Conservation (phyloP, 1,140 invertebrate species). For the Chelonus insularis region DNA sequence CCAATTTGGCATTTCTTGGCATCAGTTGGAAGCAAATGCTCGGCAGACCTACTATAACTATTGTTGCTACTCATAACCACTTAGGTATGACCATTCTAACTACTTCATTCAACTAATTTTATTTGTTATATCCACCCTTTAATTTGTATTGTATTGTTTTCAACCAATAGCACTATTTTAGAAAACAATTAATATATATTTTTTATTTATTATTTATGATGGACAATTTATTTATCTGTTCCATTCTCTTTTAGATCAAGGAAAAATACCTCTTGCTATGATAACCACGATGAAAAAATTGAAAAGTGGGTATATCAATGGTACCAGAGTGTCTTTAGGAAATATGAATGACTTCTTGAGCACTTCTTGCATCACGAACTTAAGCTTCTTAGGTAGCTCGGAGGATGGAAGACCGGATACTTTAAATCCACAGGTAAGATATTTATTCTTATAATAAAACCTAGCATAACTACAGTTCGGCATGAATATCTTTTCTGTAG, state of each 20-base stretch:
- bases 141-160: constrained; percentile 6
- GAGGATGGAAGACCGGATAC: constrained; percentile 87
- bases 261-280: constrained; percentile 89
- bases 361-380: constrained; percentile 93
- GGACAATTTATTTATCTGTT: too few species aligned
- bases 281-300: constrained; percentile 98
- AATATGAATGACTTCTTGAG: constrained; percentile 89
- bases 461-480: too few species aligned
- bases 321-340: constrained; percentile 91
- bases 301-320: constrained; percentile 98
- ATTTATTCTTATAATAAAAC: too few species aligned
- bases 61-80: constrained; percentile 77
- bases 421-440: constrained; percentile 54
- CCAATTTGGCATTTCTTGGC: constrained; percentile 87
- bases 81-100: constrained; percentile 67
- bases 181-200: too few species aligned
- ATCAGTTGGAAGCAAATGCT: constrained; percentile 92
- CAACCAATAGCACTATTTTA: too few species aligned
- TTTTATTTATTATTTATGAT: too few species aligned
- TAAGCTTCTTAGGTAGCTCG: constrained; percentile 90
- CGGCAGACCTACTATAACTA: constrained; percentile 84
- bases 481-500: too few species aligned
- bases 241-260: constrained; percentile 74
- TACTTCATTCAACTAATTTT: constrained; percentile 12
- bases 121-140: neutral